phyloP scores from a whole-genome alignment of 2,113 vertebrate genomes.

The Mormoops blainvillei region DNA sequence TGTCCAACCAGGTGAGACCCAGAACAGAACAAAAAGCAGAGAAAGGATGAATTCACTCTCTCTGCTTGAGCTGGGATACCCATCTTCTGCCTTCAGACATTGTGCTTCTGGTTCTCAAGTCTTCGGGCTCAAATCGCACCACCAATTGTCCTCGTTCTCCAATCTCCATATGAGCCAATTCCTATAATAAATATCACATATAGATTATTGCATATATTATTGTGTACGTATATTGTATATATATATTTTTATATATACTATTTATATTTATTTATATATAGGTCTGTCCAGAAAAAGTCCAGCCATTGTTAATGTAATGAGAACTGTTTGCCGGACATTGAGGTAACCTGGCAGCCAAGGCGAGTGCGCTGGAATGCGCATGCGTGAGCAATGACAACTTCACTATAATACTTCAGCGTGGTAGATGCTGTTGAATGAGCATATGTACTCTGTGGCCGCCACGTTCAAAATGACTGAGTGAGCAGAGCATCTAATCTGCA shows the following conservation, averaged over 20 bases:
- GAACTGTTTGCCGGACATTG: no score
- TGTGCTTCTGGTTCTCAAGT: neutral
- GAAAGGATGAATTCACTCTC: neutral
- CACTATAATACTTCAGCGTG: no score
- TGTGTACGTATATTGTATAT: neutral
- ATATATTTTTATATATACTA: neutral
- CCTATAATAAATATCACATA: neutral
- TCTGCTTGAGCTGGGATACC: neutral
- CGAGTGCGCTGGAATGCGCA: no score
- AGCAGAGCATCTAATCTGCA: no score
- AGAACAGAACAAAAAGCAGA: neutral
- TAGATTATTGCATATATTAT: neutral
- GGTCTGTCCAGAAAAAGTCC: no score
- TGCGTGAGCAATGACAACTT: no score
- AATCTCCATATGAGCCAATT: neutral
- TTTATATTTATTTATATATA: neutral
- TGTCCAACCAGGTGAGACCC: neutral
- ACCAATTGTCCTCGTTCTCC: neutral
- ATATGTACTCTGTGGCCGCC: no score
- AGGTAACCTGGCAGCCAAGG: no score
- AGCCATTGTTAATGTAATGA: no score
- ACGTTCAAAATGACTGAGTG: no score
- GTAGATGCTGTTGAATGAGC: no score
- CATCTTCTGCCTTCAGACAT: neutral
- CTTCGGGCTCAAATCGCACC: neutral